These are phyloP conservation scores for Bombycilla garrulus DNA, from an alignment of 2,113 vertebrate species.

Conservation along the genomic window DNA sequence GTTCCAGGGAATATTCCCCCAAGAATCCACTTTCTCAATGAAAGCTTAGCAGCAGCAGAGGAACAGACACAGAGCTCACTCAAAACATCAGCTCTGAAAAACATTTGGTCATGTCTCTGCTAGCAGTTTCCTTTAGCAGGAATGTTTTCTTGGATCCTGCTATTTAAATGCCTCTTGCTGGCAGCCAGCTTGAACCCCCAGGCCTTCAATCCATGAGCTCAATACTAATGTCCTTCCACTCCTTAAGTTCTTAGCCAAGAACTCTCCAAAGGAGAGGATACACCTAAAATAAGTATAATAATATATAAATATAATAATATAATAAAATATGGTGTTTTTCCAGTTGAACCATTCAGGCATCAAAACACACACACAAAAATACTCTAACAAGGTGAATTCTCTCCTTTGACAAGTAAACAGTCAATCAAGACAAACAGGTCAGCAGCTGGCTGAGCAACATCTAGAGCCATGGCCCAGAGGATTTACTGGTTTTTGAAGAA, in stretches of 20 bases:
- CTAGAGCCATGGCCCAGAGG: background rate
- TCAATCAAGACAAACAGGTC: background rate
- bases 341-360: background rate
- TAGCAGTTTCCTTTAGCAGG: background rate
- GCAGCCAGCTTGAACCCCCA: background rate
- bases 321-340: background rate
- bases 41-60: background rate
- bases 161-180: background rate
- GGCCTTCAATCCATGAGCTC: background rate
- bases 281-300: background rate
- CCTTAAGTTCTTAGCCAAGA: background rate
- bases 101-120: background rate
- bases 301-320: background rate
- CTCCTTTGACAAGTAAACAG: background rate
- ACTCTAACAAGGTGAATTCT: background rate
- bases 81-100: background rate
- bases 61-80: background rate
- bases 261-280: background rate
- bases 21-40: background rate
- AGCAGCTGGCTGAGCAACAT: background rate
- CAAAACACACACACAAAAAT: background rate
- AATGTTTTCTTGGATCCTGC: background rate
- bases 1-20: background rate
- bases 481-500: background rate
- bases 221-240: background rate